phyloP scores from a whole-genome alignment of 92 coral and sea anemone species.

The Hydrozoanthus gracilis region DNA sequence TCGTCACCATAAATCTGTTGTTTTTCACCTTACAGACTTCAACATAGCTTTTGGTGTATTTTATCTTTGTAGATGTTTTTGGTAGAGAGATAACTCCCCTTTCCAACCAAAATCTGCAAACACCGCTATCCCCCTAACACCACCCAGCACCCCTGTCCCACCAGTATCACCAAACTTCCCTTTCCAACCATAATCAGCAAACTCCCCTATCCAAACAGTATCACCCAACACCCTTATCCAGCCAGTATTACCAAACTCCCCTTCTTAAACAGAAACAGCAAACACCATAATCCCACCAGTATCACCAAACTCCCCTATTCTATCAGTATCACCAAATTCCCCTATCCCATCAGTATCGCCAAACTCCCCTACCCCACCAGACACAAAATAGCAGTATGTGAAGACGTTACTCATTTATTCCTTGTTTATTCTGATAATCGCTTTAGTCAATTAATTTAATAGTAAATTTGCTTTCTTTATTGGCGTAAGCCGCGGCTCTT shows the following conservation, averaged over 20 bases:
- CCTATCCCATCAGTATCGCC: background rate
- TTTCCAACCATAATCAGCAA: background rate
- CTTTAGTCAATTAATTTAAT: slow-evolving; percentile 37
- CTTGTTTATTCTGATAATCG: slow-evolving; percentile 21
- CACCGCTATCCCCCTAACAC: background rate
- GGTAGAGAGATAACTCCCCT: background rate
- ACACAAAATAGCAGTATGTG: background rate
- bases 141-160: background rate
- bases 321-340: background rate
- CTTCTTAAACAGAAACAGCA: too few relatives aligned
- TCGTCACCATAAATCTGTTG: background rate
- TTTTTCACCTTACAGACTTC: background rate
- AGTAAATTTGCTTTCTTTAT: slow-evolving; percentile 1
- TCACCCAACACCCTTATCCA: too few relatives aligned
- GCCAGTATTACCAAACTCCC: too few relatives aligned
- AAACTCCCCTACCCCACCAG: background rate
- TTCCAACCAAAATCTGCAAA: background rate
- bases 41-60: background rate
- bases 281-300: too few relatives aligned
- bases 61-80: background rate
- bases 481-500: background rate
- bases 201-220: too few relatives aligned
- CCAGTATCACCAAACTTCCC: background rate
- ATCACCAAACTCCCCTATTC: background rate
- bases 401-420: background rate